phyloP scores from a whole-genome alignment of 2,113 vertebrate genomes.

The Tachysurus fulvidraco region DNA sequence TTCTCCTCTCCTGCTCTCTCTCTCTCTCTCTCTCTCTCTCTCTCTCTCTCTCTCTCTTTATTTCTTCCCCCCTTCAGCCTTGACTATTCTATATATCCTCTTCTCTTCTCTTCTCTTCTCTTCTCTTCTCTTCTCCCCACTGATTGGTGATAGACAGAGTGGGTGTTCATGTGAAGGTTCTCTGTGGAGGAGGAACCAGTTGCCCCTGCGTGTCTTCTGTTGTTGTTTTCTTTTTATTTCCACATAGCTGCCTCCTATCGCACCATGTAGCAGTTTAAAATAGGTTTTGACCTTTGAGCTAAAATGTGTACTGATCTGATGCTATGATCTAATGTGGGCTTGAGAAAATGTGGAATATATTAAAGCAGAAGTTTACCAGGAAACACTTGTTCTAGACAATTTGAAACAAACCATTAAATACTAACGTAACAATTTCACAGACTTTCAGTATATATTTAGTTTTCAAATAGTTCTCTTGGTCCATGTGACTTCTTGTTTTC shows the following conservation, averaged over 20 bases:
- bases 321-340: background rate
- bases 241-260: background rate
- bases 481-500: background rate
- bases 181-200: conserved; percentile 7
- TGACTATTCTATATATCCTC: background rate
- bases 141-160: background rate
- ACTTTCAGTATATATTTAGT: background rate
- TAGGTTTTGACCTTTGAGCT: background rate
- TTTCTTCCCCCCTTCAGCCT: background rate
- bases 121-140: background rate
- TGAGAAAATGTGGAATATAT: background rate
- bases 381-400: background rate
- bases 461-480: too few relatives aligned
- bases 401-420: background rate
- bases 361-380: background rate
- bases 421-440: background rate
- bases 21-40: background rate
- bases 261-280: background rate
- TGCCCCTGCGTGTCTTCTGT: background rate
- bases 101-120: background rate
- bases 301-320: background rate
- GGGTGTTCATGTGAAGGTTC: conserved; percentile 17
- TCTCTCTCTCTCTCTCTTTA: too few relatives aligned
- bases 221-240: background rate
- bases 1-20: background rate